A percentile compares a stretch with the other conserved stretches of the same genome.
Evolutionary conservation across 1,140 invertebrate species (phyloP).

Genomic region (Cydia pomonella): DNA sequence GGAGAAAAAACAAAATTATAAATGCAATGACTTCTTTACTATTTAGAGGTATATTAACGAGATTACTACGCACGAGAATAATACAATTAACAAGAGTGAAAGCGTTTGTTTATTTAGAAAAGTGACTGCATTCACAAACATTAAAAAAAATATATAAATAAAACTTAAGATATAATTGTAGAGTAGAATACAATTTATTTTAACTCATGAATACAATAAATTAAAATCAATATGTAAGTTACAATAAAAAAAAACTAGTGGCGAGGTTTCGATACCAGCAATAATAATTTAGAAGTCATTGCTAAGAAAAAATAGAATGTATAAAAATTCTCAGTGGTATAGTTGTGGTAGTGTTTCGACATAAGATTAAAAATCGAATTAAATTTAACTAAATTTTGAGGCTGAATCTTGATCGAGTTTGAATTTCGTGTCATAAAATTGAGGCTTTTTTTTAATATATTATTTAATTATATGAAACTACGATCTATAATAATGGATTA

Average conservation of each 20-base stretch:
- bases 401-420: conserved; percentile 27
- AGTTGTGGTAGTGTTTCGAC: conserved; percentile 25
- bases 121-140: no score
- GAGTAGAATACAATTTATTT: no score
- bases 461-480: neutral
- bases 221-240: no score
- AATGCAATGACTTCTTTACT: conserved; percentile 8
- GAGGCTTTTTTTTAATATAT: conserved; percentile 25
- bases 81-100: no score
- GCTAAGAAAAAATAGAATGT: conserved; percentile 33
- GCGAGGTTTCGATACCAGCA: neutral
- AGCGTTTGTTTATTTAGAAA: no score
- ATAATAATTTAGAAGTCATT: conserved; percentile 15
- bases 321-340: conserved; percentile 34
- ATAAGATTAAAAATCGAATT: conserved; percentile 31
- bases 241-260: no score
- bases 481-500: neutral
- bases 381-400: conserved; percentile 23
- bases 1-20: conserved; percentile 12
- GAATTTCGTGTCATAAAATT: conserved; percentile 25
- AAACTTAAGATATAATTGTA: no score
- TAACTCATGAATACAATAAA: no score
- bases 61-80: no score
- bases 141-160: no score
- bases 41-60: neutral